A percentile compares a stretch with the other conserved stretches of the same genome.
Evolutionary conservation across 2,797 vertebrate species (phyloP).

Genomic region (Sciurus vulgaris): DNA sequence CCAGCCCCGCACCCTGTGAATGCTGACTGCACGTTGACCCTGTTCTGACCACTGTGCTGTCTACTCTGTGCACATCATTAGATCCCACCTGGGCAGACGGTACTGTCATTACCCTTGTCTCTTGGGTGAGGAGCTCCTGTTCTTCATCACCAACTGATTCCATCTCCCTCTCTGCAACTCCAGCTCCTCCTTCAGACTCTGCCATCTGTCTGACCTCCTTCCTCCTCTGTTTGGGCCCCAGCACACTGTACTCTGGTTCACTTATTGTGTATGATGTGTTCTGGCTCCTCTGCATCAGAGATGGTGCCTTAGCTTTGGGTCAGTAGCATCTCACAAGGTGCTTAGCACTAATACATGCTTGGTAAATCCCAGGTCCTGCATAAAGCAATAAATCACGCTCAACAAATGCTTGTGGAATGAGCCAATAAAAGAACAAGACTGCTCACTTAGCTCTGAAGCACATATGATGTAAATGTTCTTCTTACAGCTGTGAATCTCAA

Average conservation of each 20-base stretch:
- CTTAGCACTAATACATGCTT: neutral
- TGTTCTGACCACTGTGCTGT: neutral
- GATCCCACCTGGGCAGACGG: accelerated
- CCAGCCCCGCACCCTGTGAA: neutral
- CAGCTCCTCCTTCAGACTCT: no score
- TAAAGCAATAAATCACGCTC: neutral
- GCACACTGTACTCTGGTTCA: neutral
- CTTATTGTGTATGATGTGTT: neutral
- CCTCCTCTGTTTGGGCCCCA: neutral
- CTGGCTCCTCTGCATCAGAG: neutral
- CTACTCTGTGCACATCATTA: accelerated
- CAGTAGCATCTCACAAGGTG: neutral
- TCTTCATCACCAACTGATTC: neutral
- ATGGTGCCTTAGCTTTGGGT: neutral
- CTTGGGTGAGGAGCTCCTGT: neutral
- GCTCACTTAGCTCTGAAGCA: neutral
- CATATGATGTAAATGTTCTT: neutral
- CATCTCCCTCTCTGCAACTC: neutral
- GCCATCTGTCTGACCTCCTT: neutral
- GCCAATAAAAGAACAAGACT: neutral
- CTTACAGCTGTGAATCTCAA: neutral
- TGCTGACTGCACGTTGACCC: neutral
- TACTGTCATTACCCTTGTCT: neutral
- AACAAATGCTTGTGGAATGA: neutral
- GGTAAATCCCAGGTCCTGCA: neutral